Conservation (phyloP, 2,113 vertebrate species). For the Anarhynchus alexandrinus region DNA sequence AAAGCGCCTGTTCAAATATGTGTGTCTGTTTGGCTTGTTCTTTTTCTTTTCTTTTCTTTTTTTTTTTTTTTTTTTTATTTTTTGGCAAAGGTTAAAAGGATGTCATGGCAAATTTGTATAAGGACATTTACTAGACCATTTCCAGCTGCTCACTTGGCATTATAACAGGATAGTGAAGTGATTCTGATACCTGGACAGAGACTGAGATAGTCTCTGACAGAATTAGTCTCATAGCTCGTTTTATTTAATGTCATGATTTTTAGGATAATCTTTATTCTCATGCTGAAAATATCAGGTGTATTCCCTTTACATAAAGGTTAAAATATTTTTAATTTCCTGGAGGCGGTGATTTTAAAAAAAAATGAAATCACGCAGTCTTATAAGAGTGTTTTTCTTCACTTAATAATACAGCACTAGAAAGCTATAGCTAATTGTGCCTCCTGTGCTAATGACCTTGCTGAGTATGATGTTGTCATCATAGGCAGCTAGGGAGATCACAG, state of each 20-base stretch:
- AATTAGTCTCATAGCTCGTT: not conserved
- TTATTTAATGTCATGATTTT: not conserved
- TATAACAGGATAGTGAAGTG: not conserved
- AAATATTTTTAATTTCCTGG: not conserved
- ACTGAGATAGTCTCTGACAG: not conserved
- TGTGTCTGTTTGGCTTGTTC: not conserved
- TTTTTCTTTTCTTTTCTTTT: not conserved
- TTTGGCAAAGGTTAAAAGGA: not conserved
- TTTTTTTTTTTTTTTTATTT: not conserved
- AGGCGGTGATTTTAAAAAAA: not conserved
- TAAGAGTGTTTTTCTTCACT: not conserved
- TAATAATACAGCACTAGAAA: not conserved
- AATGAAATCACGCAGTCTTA: not conserved
- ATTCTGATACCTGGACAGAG: not conserved
- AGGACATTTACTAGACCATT: not conserved
- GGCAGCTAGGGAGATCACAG: not conserved
- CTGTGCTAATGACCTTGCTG: not conserved
- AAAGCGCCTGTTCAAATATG: not conserved
- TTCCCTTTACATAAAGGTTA: not conserved
- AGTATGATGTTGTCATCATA: not conserved
- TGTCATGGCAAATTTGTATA: not conserved
- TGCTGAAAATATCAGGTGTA: not conserved
- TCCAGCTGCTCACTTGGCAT: not conserved
- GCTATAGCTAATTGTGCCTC: not conserved
- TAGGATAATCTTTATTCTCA: not conserved